Percentiles rank a stretch among this genome's conserved stretches.
phyloP scores from a whole-genome alignment of 1,140 invertebrate species.

The Euwallacea fornicatus region DNA sequence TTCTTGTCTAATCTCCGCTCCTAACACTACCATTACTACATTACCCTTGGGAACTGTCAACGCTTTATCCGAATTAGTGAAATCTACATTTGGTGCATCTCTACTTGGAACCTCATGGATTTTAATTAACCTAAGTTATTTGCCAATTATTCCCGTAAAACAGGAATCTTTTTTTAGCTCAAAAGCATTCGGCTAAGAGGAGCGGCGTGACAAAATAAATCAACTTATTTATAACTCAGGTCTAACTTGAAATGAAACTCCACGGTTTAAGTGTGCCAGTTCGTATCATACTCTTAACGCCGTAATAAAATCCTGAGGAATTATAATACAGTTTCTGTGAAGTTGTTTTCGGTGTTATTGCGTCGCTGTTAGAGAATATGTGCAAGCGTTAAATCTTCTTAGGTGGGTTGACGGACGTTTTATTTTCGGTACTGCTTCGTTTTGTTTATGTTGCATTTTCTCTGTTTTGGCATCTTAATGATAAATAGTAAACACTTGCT shows the following conservation, averaged over 20 bases:
- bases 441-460: no score
- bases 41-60: no score
- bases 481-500: no score
- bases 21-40: no score
- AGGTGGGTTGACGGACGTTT: background rate
- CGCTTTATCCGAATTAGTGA: no score
- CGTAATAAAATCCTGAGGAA: constrained; percentile 16
- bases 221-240: constrained; percentile 36
- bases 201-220: constrained; percentile 36
- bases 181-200: background rate
- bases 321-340: constrained; percentile 6
- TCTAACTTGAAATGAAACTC: constrained; percentile 32
- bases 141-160: constrained; percentile 19
- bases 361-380: background rate
- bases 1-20: no score
- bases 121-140: constrained; percentile 9
- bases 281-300: constrained; percentile 21
- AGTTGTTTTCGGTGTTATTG: constrained; percentile 5
- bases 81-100: no score
- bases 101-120: background rate
- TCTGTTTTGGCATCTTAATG: no score
- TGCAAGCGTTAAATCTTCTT: constrained; percentile 1
- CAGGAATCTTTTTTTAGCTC: constrained; percentile 28
- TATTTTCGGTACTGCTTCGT: no score
- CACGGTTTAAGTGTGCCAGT: constrained; percentile 23